A percentile compares a stretch with the other conserved stretches of the same genome.
Conservation (phyloP, 1,140 invertebrate species). For the Papilio glaucus region DNA sequence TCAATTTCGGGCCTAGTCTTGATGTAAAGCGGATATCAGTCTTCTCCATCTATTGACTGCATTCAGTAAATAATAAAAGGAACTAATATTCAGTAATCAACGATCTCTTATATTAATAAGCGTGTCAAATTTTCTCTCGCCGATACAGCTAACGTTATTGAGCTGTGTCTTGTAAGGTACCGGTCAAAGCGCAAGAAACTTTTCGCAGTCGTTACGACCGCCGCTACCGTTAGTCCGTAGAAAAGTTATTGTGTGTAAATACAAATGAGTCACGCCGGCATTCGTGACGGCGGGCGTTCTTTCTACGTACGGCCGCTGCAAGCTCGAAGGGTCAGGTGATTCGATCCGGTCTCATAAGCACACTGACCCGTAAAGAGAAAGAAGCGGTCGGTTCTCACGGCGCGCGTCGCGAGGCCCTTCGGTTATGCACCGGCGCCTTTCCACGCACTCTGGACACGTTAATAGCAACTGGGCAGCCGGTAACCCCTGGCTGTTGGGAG, state of each 20-base stretch:
- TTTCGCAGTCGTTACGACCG: not conserved
- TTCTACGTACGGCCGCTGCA: not conserved
- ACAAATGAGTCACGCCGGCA: slow-evolving; percentile 21
- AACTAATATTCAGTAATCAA: not conserved
- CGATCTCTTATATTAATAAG: not conserved
- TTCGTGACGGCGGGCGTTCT: slow-evolving; percentile 11
- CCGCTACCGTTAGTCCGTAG: slow-evolving; percentile 30
- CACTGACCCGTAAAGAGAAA: slow-evolving; percentile 37
- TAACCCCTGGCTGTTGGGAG: not conserved
- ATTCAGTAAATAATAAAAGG: too few relatives aligned
- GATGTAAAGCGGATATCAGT: not conserved
- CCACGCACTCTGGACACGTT: slow-evolving; percentile 57
- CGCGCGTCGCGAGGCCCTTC: slow-evolving; percentile 48
- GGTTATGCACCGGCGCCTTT: slow-evolving; percentile 59
- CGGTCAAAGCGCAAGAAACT: slow-evolving; percentile 10
- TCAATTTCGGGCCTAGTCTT: not conserved
- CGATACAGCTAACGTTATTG: not conserved
- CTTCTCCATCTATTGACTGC: too few relatives aligned
- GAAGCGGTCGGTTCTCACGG: slow-evolving; percentile 57
- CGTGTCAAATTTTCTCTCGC: not conserved
- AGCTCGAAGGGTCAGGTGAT: slow-evolving; percentile 26
- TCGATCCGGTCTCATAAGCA: slow-evolving; percentile 34
- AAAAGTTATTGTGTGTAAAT: slow-evolving; percentile 37
- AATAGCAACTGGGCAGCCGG: not conserved
- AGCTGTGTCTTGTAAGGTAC: slow-evolving; percentile 5